A percentile compares a stretch with the other conserved stretches of the same genome.
Evolutionary conservation across 2,888 invertebrate species (phyloP).

Genomic region (Notodonta ziczac): DNA sequence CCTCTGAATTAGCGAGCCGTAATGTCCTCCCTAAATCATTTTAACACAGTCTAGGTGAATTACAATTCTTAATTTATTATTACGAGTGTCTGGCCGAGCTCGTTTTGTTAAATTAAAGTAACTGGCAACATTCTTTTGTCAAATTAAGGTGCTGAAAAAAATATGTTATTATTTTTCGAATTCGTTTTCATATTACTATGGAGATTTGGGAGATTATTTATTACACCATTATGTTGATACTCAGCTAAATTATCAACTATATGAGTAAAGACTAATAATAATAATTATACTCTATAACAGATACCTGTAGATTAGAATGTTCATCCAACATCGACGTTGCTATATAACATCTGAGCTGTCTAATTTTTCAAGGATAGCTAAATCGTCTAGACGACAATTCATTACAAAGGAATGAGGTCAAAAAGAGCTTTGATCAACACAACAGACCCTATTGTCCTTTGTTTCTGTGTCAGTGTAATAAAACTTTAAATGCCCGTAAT

Average conservation of each 20-base stretch:
- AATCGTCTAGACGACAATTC: background rate
- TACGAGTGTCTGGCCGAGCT: conserved; percentile 37
- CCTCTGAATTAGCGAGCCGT: conserved; percentile 58
- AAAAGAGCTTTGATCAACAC: background rate
- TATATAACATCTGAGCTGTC: too few relatives aligned
- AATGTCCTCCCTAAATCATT: conserved; percentile 64
- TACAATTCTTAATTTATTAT: conserved; percentile 59
- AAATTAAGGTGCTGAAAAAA: background rate
- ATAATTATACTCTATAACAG: too few relatives aligned
- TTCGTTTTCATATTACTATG: too few relatives aligned
- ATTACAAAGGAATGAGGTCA: background rate
- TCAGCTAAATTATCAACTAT: too few relatives aligned
- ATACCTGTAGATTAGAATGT: too few relatives aligned
- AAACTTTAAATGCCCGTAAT: background rate
- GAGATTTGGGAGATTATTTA: too few relatives aligned
- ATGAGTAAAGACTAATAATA: too few relatives aligned
- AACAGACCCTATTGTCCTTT: background rate
- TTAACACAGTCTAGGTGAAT: conserved; percentile 54
- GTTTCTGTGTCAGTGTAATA: background rate
- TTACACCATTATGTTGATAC: too few relatives aligned
- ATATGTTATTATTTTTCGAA: too few relatives aligned
- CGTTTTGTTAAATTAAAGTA: conserved; percentile 39
- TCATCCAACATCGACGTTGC: too few relatives aligned
- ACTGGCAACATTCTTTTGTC: conserved; percentile 9
- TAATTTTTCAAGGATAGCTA: too few relatives aligned